A percentile compares a stretch with the other conserved stretches of the same genome.
Evolutionary conservation across 2,888 invertebrate genomes (phyloP).

Genomic region (Catotricha subobsoleta): DNA sequence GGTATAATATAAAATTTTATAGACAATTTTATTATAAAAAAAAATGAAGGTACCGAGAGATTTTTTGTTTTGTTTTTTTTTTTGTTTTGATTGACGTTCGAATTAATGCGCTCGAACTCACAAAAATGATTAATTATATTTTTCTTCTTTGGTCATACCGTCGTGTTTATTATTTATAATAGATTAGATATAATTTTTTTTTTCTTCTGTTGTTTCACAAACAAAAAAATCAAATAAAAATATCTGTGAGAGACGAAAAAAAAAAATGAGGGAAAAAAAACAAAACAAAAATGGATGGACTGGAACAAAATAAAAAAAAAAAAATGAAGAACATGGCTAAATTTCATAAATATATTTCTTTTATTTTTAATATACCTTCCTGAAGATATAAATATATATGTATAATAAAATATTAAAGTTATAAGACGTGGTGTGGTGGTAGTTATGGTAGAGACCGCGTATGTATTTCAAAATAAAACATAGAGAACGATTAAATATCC

Average conservation of each 20-base stretch:
- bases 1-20: too few relatives aligned
- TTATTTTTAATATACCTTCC: neutral
- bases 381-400: neutral
- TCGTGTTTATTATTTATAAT: too few relatives aligned
- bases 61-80: too few relatives aligned
- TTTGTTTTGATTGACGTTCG: neutral
- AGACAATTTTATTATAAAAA: too few relatives aligned
- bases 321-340: neutral
- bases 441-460: neutral
- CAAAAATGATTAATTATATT: slow-evolving; percentile 2
- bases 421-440: neutral
- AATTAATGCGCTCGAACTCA: neutral
- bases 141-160: neutral
- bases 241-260: too few relatives aligned
- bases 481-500: slow-evolving; percentile 3
- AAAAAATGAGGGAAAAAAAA: too few relatives aligned
- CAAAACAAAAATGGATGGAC: too few relatives aligned
- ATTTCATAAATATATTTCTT: neutral
- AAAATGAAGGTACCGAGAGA: too few relatives aligned
- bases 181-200: neutral
- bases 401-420: neutral
- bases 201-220: neutral
- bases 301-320: too few relatives aligned
- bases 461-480: neutral
- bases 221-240: neutral